phyloP scores from a whole-genome alignment of 2,888 invertebrate genomes.

The Lumbricus terrestris region DNA sequence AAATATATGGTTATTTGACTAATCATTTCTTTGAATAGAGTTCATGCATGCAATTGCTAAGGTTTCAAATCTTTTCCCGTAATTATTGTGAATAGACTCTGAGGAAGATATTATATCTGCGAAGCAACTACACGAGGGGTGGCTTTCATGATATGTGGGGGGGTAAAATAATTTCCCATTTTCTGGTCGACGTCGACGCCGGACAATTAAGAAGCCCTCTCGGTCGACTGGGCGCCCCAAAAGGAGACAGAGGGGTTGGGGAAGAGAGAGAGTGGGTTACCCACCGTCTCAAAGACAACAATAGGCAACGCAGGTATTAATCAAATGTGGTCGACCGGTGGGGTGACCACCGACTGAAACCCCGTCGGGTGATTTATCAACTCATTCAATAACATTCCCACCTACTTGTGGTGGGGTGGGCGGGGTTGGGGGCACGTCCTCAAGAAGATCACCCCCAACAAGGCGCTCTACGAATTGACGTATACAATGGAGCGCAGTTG shows the following conservation, averaged over 20 bases:
- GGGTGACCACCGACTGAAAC: neutral
- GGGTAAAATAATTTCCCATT: neutral
- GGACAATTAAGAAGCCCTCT: neutral
- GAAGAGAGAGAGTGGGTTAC: neutral
- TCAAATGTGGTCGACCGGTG: neutral
- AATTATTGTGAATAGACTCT: no score
- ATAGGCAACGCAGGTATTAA: neutral
- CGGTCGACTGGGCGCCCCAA: neutral
- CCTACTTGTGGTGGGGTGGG: neutral
- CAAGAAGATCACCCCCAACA: no score
- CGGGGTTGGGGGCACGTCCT: neutral
- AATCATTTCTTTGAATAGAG: no score
- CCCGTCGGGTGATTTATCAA: slow-evolving; percentile 8
- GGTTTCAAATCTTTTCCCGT: no score
- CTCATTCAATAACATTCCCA: neutral
- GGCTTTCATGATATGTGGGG: neutral
- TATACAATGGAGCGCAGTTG: no score
- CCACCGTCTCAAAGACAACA: neutral
- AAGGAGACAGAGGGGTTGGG: neutral
- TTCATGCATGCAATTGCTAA: no score
- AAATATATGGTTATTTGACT: no score
- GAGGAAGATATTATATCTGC: neutral
- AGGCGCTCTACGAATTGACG: no score
- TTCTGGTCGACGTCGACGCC: neutral
- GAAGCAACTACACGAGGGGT: neutral